phyloP scores from a whole-genome alignment of 2,113 vertebrate species.

The Lepisosteus osseus region DNA sequence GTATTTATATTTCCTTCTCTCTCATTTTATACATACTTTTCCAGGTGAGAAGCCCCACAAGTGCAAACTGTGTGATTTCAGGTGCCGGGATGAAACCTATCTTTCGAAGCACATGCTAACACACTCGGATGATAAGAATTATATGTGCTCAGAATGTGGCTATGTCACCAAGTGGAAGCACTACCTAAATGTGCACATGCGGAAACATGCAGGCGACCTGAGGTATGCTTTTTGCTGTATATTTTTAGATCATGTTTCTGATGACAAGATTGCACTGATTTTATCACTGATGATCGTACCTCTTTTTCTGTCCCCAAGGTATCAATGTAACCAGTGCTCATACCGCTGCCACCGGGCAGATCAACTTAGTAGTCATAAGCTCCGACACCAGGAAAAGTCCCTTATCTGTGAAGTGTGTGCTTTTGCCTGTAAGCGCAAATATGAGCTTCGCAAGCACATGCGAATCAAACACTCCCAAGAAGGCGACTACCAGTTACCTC shows the following conservation, averaged over 20 bases:
- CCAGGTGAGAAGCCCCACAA: slow-evolving; percentile 94
- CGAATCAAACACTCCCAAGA: slow-evolving; percentile 74
- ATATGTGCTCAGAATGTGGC: slow-evolving; percentile 94
- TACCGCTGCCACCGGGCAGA: slow-evolving; percentile 93
- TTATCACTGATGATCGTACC: neutral
- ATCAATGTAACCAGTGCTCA: slow-evolving; percentile 87
- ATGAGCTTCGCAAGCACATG: slow-evolving; percentile 91
- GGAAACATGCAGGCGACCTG: slow-evolving; percentile 94
- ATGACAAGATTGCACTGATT: too few species aligned
- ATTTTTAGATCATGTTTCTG: fast-evolving
- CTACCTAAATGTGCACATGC: slow-evolving; percentile 92
- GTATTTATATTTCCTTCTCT: neutral
- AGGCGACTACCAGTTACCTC: slow-evolving; percentile 51
- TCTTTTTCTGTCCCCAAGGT: slow-evolving; percentile 58
- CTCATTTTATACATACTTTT: slow-evolving; percentile 1
- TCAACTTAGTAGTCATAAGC: slow-evolving; percentile 94
- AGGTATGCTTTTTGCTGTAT: slow-evolving; percentile 59
- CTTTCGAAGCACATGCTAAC: slow-evolving; percentile 96
- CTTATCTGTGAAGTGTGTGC: slow-evolving; percentile 94
- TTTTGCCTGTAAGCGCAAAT: slow-evolving; percentile 91
- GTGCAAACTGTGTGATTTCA: slow-evolving; percentile 87
- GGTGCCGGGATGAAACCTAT: slow-evolving; percentile 91
- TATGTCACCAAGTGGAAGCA: slow-evolving; percentile 98
- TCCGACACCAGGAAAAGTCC: slow-evolving; percentile 89
- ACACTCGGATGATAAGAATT: slow-evolving; percentile 86